Evolutionary conservation across 2,797 vertebrate species (phyloP).

Genomic region (Acanthurus leucopareius): DNA sequence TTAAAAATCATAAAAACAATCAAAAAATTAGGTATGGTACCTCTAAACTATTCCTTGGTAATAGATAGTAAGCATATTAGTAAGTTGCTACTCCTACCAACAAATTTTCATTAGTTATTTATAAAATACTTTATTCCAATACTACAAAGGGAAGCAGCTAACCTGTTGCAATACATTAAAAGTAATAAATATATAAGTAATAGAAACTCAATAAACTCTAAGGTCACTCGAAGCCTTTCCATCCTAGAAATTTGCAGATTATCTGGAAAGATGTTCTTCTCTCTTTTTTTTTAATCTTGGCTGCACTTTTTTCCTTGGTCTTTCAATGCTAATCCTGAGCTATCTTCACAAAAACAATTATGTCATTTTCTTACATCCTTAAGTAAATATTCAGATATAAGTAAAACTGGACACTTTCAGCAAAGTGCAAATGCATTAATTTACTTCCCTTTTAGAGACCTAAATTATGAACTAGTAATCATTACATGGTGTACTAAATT

Average conservation of each 20-base stretch:
- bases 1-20: too few species aligned
- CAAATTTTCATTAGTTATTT: background rate
- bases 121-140: background rate
- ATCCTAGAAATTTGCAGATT: background rate
- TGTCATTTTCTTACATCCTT: too few species aligned
- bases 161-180: background rate
- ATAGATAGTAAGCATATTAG: background rate
- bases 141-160: background rate
- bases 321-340: background rate
- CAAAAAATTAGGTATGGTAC: background rate
- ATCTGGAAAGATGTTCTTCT: background rate
- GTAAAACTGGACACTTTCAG: background rate
- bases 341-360: too few species aligned
- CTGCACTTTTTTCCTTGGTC: too few species aligned
- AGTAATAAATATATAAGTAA: background rate
- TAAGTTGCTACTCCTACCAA: background rate
- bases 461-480: background rate
- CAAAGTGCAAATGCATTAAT: background rate
- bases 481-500: too few species aligned
- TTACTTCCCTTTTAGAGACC: too few species aligned
- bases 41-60: background rate
- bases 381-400: too few species aligned
- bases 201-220: background rate
- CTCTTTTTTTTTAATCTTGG: too few species aligned
- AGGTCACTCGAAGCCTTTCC: background rate